These are phyloP conservation scores for Zaprionus kolodkinae DNA, from an alignment of 1,140 invertebrate species.

Conservation along the genomic window DNA sequence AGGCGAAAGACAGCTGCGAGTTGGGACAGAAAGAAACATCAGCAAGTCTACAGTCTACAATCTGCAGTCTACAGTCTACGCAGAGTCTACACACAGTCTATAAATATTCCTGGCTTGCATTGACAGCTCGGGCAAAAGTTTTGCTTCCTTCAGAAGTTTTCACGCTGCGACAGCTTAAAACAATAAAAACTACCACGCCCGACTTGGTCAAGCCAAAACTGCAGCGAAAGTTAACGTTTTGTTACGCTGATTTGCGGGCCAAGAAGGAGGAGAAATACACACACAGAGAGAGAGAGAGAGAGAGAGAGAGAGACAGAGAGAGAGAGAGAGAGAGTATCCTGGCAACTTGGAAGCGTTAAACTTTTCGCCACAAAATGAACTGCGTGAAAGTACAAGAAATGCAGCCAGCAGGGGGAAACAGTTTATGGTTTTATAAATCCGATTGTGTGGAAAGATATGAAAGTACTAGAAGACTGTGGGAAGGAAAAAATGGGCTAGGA, in stretches of 20 bases:
- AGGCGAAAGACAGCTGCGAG: constrained; percentile 59
- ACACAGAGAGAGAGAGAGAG: neutral
- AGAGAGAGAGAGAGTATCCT: neutral
- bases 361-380: constrained; percentile 46
- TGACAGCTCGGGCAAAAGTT: constrained; percentile 59
- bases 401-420: constrained; percentile 1
- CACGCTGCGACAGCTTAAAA: constrained; percentile 61
- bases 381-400: constrained; percentile 14
- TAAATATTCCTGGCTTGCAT: constrained; percentile 68
- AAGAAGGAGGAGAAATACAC: neutral
- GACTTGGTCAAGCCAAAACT: constrained; percentile 35
- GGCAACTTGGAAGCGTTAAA: constrained; percentile 17
- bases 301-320: neutral
- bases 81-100: constrained; percentile 45
- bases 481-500: neutral
- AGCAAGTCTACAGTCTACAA: neutral
- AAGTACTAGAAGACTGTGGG: neutral
- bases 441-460: neutral
- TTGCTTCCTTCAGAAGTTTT: constrained; percentile 49
- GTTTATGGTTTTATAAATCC: constrained; percentile 1
- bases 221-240: constrained; percentile 29
- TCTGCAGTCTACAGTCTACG: neutral
- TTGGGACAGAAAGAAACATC: constrained; percentile 4
- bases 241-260: constrained; percentile 41
- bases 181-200: constrained; percentile 49